Conservation (phyloP, 2,797 vertebrate genomes). For the Hirundo rustica region DNA sequence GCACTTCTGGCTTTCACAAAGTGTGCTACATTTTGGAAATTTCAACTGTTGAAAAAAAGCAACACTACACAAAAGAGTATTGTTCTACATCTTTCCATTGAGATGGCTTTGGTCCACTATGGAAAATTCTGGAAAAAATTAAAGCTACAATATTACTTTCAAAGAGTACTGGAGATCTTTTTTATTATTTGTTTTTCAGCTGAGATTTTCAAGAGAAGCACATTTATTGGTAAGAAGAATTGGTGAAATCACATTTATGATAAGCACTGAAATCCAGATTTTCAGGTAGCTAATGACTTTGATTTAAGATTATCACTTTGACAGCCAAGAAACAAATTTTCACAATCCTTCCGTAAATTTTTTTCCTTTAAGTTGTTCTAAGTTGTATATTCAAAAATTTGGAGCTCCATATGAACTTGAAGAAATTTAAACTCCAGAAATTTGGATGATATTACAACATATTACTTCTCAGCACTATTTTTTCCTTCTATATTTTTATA, state of each 20-base stretch:
- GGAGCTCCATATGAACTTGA: neutral
- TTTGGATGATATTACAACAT: neutral
- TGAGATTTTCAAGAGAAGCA: neutral
- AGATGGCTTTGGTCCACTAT: neutral
- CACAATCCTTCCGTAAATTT: neutral
- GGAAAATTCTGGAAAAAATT: neutral
- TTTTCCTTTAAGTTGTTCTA: neutral
- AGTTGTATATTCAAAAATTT: neutral
- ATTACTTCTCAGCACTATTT: neutral
- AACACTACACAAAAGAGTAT: neutral
- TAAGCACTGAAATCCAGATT: neutral
- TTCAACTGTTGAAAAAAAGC: neutral
- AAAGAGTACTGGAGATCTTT: neutral
- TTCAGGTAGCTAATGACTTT: neutral
- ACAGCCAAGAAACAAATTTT: neutral
- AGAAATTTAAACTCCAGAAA: neutral
- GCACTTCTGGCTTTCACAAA: neutral
- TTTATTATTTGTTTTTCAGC: neutral
- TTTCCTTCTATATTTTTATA: neutral
- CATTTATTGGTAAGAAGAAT: neutral
- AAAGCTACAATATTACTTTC: neutral
- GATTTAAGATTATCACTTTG: neutral
- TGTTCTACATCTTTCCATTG: neutral
- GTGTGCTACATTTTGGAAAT: neutral
- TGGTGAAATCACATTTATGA: neutral